phyloP scores from a whole-genome alignment of 2,113 vertebrate genomes.

The Alces alces region DNA sequence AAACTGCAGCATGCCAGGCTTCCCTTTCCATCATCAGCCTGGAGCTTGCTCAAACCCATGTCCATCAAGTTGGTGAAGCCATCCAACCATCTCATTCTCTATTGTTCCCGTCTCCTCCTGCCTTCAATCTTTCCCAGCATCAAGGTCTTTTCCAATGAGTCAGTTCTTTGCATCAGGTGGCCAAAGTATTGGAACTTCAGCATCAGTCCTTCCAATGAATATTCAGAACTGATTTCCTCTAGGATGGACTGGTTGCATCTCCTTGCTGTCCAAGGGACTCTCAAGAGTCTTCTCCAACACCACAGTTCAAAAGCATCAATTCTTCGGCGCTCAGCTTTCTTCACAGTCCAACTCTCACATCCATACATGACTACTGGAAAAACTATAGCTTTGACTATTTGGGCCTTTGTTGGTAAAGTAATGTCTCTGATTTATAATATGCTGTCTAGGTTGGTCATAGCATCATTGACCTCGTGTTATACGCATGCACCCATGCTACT shows the following conservation, averaged over 20 bases:
- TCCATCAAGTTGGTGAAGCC: background rate
- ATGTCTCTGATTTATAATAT: background rate
- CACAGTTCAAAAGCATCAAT: background rate
- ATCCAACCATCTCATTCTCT: background rate
- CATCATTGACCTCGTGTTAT: accelerated
- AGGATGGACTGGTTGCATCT: background rate
- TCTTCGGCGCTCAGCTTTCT: accelerated
- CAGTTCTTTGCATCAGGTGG: background rate
- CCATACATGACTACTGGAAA: background rate
- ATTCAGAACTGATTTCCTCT: background rate
- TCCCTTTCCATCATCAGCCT: background rate
- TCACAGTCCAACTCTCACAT: background rate
- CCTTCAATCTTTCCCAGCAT: background rate
- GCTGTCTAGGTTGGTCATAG: background rate
- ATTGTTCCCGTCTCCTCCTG: background rate
- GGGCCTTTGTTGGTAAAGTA: accelerated
- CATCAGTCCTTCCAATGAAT: background rate
- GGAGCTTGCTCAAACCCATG: background rate
- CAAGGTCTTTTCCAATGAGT: background rate
- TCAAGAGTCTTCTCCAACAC: background rate
- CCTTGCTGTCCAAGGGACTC: background rate
- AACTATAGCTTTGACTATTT: background rate
- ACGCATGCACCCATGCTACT: accelerated
- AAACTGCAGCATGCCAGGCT: background rate
- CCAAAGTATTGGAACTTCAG: background rate